Evolutionary conservation across 2,113 vertebrate species (phyloP), one percentile per base, ranked within the genome.

Genomic region (Neolamprologus cancellatus): DNA sequence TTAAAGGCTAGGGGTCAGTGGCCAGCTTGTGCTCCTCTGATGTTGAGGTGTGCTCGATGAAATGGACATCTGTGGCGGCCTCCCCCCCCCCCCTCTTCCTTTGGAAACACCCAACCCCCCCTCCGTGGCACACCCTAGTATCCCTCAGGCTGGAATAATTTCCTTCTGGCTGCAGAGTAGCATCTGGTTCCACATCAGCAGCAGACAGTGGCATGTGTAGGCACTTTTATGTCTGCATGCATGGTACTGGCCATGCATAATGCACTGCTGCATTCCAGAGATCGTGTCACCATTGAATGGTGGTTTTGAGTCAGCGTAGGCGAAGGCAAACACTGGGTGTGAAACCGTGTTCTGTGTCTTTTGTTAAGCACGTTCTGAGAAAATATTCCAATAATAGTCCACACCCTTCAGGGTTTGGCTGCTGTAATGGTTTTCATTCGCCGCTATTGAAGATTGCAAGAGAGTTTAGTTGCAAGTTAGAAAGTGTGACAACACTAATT

Each of bases 141-240:
- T 39, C 81, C 90, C 87, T 84, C 57, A 76, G 92, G 94, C 89
- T 83, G 81, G 84, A 91, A 89, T 93, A 41, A 93, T 93, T 92
- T 91, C 83, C 83, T 84, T 32, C 20, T 80, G 88, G 89, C 79
- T 52, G 71, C 76, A 81, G 66, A 34, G 81, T 6, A 89, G 80
- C 92, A 91, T 94, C 88, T 92, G 92, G 83, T 84, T 89, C 5
- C 23, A 12, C 57, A 71, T 89, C 78, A 44, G 85, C 83, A 23
- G 82, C 85, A 91, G 88, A 90, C 86, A 74, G 48, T 81, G 61
- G 81, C 88, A 84, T 88, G 87, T 86, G 71, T 30, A 44, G 84
- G 41, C 44, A 78, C 82, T 92, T 81, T 81, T 78, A 76, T 78
- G 53, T 59, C 34, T 18, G 44, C 18, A 4, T 30, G 52, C 59